Base-by-base conservation (phyloP, 2,888 invertebrate genomes). In the Opisthograptis luteolata region DNA sequence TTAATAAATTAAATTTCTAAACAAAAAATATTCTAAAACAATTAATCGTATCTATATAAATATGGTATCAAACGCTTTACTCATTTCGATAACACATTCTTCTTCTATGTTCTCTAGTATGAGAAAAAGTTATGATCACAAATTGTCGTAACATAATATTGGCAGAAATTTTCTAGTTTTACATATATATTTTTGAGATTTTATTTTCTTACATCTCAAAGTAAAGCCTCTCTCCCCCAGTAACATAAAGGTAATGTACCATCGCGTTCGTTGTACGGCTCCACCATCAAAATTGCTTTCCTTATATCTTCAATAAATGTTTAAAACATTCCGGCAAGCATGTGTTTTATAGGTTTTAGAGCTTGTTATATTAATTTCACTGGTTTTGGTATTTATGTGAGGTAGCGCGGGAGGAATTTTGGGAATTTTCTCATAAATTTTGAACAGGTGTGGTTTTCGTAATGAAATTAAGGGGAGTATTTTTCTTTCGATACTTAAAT, bases 341-440 rank as follows among this genome's bases (percentile, higher is more conserved):
- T 88, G 88, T 89, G 86, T 87, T 87, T 87, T 87, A 89, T 88
- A 73, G 78, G 66, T 79, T 82, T 83, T 80, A 87, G 80, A 75
- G 83, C 79, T 82, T 87, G 86, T 86, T 87, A 78, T 84, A 86
- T 87, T 84, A 83, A 81, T 84, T 80, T 80, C 73, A 78, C 74
- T 68, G 76, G 70, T 77, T 78, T 76, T 61, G 61, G 34, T 64
- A 70, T 66, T 66, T 59, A 69, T 58, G 40, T 51, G 47, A 51
- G 20, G 37, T 37, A 22, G 14, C 10, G 9, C 9, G 30, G 14
- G 24, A 30, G 17, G 28, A 24, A 44, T 41, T 40, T 51, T 44
- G 42, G 55, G 28, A 42, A 17, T 42, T 37, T 39, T 56, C 50
- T 10, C 20, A 12, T 42, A 30, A 42, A 42, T 31, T 49, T 42